Evolutionary conservation across 2,888 invertebrate species (phyloP).

Genomic region (Caradrina kadenii): DNA sequence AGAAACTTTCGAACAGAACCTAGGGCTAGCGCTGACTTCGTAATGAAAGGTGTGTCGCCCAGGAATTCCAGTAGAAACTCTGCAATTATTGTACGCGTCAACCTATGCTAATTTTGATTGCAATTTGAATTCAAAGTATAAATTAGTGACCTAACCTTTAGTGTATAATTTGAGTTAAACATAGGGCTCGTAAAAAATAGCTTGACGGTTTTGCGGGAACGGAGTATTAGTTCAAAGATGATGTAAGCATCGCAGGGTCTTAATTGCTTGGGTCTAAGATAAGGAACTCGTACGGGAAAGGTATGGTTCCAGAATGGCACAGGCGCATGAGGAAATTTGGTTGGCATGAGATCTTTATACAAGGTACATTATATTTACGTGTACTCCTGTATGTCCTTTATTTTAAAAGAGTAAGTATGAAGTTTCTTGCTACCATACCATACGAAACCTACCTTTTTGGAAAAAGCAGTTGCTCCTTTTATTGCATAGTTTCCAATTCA

Average conservation of each 20-base stretch:
- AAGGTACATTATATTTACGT: too few species aligned
- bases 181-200: not conserved
- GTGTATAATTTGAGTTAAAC: constrained; percentile 8
- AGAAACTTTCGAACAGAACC: constrained; percentile 75
- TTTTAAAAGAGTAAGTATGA: too few species aligned
- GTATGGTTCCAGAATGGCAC: not conserved
- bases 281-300: not conserved
- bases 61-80: constrained; percentile 75
- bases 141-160: constrained; percentile 26
- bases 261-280: not conserved
- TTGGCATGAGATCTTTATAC: too few species aligned
- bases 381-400: too few species aligned
- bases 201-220: too few species aligned
- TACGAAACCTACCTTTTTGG: too few species aligned
- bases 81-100: constrained; percentile 45
- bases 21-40: constrained; percentile 81
- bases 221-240: not conserved
- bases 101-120: constrained; percentile 39
- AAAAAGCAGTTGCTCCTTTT: too few species aligned
- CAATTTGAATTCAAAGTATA: constrained; percentile 29
- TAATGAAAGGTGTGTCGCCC: constrained; percentile 85
- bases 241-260: not conserved
- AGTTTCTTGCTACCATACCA: too few species aligned
- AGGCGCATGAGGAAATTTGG: not conserved
- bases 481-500: too few species aligned